Base-by-base conservation (phyloP, 2,113 vertebrate genomes). In the Pseudopodoces humilis region DNA sequence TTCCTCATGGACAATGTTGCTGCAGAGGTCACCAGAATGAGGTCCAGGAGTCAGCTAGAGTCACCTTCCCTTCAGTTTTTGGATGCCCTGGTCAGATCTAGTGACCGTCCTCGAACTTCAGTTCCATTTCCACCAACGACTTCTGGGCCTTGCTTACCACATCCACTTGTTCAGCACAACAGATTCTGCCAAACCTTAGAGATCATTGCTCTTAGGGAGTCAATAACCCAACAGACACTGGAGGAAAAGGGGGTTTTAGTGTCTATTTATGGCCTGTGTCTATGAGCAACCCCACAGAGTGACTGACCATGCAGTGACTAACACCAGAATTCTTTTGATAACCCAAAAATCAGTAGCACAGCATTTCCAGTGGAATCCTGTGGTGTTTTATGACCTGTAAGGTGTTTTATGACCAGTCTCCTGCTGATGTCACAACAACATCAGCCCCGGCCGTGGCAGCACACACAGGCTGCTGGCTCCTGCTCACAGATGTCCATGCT, bases 161-260 rank as follows among this genome's bases (percentile, higher is more conserved):
- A 31, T 31, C 24, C 18, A 9, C 8, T 30, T 35, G 16, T 9
- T 25, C 43, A 67, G 20, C 44, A 56, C 58, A 50, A 20, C 25
- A 69, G 33, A 22, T 1, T 5, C 33, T 25, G 15, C 31, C 22
- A 17, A 50, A 43, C 56, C 56, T 63, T 39, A n/a, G 47, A 46
- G 47, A 70, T 18, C 3, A 0, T 59, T 37, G 43, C 44, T 7
- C 39, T 10, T 0, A 0, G 5, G 33, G 33, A 86, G 15, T 11
- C 27, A 50, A 13, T 19, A 64, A 13, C 15, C 33, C 44, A 21
- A 24, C 7, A 52, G 85, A 47, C n/a, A 4, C 21, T 11, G n/a
- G 11, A 63, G 17, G 30, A 56, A 67, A 70, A 63, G 4, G 6
- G 10, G 1, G 0, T 4, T 60, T 74, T 13, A 20, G 20, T 70